Evolutionary conservation across 2,113 vertebrate species (phyloP).

Genomic region (Zingel zingel): DNA sequence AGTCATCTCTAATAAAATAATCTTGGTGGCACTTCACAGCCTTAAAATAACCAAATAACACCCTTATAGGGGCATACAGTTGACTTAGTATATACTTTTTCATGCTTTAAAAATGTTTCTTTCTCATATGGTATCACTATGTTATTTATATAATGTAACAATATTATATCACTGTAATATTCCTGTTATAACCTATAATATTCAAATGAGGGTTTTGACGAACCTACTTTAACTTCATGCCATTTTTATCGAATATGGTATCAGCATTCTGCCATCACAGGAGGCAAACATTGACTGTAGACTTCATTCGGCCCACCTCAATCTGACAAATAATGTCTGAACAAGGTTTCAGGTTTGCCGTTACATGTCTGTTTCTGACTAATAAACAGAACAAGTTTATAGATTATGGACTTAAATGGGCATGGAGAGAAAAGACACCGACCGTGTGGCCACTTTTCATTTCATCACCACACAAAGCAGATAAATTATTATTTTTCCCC

Average conservation of each 20-base stretch:
- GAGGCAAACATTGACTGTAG: too few species aligned
- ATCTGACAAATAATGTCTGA: too few species aligned
- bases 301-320: too few species aligned
- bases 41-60: neutral
- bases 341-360: too few species aligned
- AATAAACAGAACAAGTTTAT: too few species aligned
- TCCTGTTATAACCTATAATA: neutral
- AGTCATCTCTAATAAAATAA: neutral
- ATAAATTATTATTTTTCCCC: too few species aligned
- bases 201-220: neutral
- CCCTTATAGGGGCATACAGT: neutral
- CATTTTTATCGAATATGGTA: neutral
- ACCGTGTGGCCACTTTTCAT: too few species aligned
- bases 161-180: neutral
- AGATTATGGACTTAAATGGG: too few species aligned
- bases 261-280: neutral
- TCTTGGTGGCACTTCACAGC: neutral
- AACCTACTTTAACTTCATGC: neutral
- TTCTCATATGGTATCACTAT: neutral
- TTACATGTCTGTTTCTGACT: too few species aligned
- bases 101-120: neutral
- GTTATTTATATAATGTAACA: too few species aligned
- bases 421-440: too few species aligned
- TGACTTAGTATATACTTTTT: neutral
- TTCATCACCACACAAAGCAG: too few species aligned